Base-by-base conservation (phyloP, 2,797 vertebrate species). In the Hylomyscus alleni region DNA sequence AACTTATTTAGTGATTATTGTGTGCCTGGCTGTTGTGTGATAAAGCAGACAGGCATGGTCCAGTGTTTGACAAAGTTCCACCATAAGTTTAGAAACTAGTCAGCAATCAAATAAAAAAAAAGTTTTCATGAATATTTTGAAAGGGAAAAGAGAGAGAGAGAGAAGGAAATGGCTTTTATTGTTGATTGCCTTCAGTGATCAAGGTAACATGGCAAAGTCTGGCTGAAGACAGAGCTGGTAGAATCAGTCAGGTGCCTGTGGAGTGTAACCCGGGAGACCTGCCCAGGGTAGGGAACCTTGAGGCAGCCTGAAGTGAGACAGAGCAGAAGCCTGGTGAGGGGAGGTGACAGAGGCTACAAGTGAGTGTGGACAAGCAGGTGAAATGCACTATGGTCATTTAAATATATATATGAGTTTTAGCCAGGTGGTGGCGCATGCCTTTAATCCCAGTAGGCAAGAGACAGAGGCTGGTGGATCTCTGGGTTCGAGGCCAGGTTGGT, bases 11-110 rank as follows among this genome's bases (percentile, higher is more conserved):
- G 72, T 37, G 54, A 82, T n/a, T 26, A 9, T 31, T 89, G 40
- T 73, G 37, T 0, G 3, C 56, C 40, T 0, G 1, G 52, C 13
- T 44, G 47, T 6, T 0, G 50, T 10, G 4, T 9, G 15, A 6
- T 8, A 69, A 72, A 52, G 11, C 72, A 62, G 17, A n/a, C 0
- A 14, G 29, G 20, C 50, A 34, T 1, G 56, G 69, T 29, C 60
- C 50, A 54, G 52, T 7, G 19, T 37, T 75, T 15, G 56, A 58
- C 5, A 0, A 75, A 20, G 52, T 58, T 22, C 73, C 3, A 56
- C 24, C n/a, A 44, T 69, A 69, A 87, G 65, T 78, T 19, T 37
- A 20, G 50, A 93, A 77, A 24, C 87, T 31, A 47, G 52, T 56
- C 65, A 84, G 31, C 81, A 47, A 93, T 54, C 40, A 80, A 50